These are phyloP conservation scores for Diloba caeruleocephala DNA, from an alignment of 2,888 invertebrate species.

Conservation along the genomic window DNA sequence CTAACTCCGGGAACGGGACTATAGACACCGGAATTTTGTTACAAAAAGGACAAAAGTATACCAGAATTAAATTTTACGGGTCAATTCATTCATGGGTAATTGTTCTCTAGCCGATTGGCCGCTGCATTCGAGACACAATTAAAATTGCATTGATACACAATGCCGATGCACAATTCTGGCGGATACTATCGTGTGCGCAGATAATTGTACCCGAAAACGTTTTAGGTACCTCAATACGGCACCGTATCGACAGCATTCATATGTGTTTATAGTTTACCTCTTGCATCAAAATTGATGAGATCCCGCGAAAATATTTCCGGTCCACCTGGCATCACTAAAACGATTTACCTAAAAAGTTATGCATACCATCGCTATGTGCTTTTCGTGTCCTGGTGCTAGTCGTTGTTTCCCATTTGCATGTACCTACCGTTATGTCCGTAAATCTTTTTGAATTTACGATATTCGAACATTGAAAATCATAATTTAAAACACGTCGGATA, in stretches of 20 bases:
- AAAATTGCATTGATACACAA: too few relatives aligned
- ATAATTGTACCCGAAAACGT: too few relatives aligned
- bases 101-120: too few relatives aligned
- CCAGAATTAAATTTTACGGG: too few relatives aligned
- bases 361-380: conserved; percentile 27
- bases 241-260: too few relatives aligned
- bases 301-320: conserved; percentile 3
- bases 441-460: conserved; percentile 56
- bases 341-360: conserved; percentile 36
- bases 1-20: conserved; percentile 8
- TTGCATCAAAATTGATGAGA: background rate
- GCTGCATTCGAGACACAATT: too few relatives aligned
- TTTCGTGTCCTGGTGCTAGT: conserved; percentile 35
- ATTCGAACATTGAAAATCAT: conserved; percentile 57
- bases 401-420: conserved; percentile 48
- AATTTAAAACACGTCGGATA: conserved; percentile 21
- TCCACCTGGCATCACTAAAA: conserved; percentile 34
- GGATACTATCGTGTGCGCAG: too few relatives aligned
- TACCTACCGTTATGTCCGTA: conserved; percentile 52
- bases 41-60: background rate
- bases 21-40: background rate
- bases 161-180: too few relatives aligned
- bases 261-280: too few relatives aligned
- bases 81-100: too few relatives aligned
- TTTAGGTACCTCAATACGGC: too few relatives aligned